phyloP scores from a whole-genome alignment of 2,797 vertebrate genomes.

The Alca torda region DNA sequence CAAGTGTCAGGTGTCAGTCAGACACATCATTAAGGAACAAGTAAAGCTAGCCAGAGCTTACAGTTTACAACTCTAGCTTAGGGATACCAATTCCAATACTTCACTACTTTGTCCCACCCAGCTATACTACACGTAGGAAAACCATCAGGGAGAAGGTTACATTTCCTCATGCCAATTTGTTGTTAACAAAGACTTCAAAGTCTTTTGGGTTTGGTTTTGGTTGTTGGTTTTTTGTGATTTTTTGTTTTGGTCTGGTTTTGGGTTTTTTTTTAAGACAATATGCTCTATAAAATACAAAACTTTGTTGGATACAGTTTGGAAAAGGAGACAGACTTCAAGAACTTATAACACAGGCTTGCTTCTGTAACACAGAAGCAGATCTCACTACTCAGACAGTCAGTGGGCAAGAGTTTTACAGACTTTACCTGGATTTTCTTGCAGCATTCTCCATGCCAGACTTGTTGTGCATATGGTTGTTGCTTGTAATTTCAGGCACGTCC shows the following conservation, averaged over 20 bases:
- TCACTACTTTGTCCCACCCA: neutral
- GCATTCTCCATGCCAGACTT: conserved; percentile 66
- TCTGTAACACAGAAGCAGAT: neutral
- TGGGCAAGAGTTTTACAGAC: neutral
- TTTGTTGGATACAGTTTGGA: neutral
- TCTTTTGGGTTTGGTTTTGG: neutral
- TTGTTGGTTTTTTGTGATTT: neutral
- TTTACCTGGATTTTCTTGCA: conserved; percentile 77
- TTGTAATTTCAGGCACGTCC: conserved; percentile 74
- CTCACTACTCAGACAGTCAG: neutral
- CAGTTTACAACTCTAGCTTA: neutral
- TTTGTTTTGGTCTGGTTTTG: neutral
- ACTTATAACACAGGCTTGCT: neutral
- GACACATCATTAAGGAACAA: neutral
- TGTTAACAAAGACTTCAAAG: neutral
- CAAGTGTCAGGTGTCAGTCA: neutral
- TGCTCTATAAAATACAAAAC: neutral
- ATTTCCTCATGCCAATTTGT: neutral
- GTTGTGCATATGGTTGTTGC: conserved; percentile 28
- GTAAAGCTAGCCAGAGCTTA: neutral
- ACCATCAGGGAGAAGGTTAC: neutral
- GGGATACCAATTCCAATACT: neutral
- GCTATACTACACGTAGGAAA: neutral
- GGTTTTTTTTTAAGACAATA: neutral
- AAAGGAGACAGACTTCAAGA: neutral